Evolutionary conservation across 2,797 vertebrate genomes (phyloP), one percentile per base, ranked within the genome.

Genomic region (Gobio occitaniae): DNA sequence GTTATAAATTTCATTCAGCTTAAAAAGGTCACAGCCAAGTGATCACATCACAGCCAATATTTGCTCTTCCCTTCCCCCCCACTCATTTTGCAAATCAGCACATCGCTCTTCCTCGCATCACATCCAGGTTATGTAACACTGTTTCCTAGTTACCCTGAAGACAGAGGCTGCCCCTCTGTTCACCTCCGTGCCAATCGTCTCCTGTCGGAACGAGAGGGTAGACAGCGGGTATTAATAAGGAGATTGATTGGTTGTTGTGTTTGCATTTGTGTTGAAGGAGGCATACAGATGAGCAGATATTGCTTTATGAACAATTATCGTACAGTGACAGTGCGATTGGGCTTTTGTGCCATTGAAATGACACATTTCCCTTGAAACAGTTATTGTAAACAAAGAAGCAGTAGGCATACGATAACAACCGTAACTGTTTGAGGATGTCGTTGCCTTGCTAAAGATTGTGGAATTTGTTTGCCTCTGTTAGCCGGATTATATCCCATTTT

Each of bases 121-220:
- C 50, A 32, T 70, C 66, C 75, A 70, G 9, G 69, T 86, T 83
- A 83, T 82, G 75, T 80, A 86, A 86, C 76, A 36, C 44, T 61
- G 74, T 78, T 83, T 78, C 66, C 80, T 76, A 38, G 68, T 78
- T 50, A 38, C 81, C 59, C 56, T 72, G 65, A 50, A 84, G 82
- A 78, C 65, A 21, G 50, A 84, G 29, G 19, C 50, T 78, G 17
- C 54, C 44, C 54, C 12, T 72, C 59, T 75, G 59, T 72, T 80
- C 50, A 77, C 36, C 80, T 61, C 6, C 1, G 19, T 68, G 36
- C 76, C 75, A 86, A 68, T 44, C 77, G 54, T 78, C 75, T 83
- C 36, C 44, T 41, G 56, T 63, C 41, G 54, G 12, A 59, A 61
- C 16, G 9, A 44, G 10, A 78, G 21, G 21, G 44, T 61, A 70